These are phyloP conservation scores for Channa striata DNA, from an alignment of 2,797 vertebrate species.

Conservation along the genomic window DNA sequence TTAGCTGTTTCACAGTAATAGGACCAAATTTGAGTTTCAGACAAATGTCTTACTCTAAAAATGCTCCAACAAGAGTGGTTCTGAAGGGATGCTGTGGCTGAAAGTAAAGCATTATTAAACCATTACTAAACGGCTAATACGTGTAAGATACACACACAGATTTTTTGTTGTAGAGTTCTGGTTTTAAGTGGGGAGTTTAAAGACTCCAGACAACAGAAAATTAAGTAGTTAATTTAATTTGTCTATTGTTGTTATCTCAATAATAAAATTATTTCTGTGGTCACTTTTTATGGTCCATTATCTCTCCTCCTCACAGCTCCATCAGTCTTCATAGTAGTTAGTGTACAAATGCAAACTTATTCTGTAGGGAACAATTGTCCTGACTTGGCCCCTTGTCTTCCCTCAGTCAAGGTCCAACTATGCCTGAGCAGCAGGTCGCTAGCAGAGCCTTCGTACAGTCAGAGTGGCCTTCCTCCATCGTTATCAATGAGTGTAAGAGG, in stretches of 20 bases:
- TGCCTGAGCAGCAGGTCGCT: constrained; percentile 8
- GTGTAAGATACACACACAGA: constrained; percentile 3
- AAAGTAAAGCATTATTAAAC: constrained; percentile 10
- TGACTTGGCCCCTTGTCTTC: neutral
- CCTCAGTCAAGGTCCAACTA: neutral
- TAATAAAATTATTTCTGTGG: neutral
- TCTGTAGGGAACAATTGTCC: neutral
- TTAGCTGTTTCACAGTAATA: constrained; percentile 49
- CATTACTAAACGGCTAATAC: constrained; percentile 8
- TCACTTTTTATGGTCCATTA: neutral
- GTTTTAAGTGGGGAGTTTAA: constrained; percentile 17
- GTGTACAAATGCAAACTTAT: constrained; percentile 1
- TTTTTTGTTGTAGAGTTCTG: constrained; percentile 21
- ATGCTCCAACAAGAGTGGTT: constrained; percentile 6
- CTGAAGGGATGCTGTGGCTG: constrained; percentile 4
- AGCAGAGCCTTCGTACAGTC: constrained; percentile 20
- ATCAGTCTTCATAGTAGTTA: neutral
- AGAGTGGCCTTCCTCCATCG: constrained; percentile 9
- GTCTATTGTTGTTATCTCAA: neutral
- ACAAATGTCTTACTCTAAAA: constrained; percentile 34
- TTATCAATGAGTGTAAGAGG: constrained; percentile 51
- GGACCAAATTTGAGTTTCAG: constrained; percentile 39
- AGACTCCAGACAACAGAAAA: constrained; percentile 6
- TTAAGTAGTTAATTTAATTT: constrained; percentile 7
- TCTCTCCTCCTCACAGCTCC: neutral